A percentile compares a stretch with the other conserved stretches of the same genome.
phyloP scores from a whole-genome alignment of 2,797 vertebrate genomes.

The Periophthalmus magnuspinnatus region DNA sequence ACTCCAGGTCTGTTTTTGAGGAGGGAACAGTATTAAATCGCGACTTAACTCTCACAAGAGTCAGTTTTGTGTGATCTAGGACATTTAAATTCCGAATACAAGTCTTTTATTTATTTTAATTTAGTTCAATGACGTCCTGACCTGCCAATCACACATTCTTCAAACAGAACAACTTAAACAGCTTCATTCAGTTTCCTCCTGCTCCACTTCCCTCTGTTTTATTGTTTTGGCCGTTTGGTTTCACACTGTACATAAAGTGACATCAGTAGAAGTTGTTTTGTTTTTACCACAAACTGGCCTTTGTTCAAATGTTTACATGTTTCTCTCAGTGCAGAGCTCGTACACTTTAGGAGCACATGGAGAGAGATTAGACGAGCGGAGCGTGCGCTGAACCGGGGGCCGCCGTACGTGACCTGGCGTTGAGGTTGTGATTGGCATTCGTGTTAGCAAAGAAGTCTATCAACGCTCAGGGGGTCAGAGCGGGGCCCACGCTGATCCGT shows the following conservation, averaged over 20 bases:
- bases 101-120: too few relatives aligned
- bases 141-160: not conserved
- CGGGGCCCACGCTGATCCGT: constrained; percentile 39
- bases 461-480: constrained; percentile 36
- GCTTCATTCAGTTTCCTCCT: not conserved
- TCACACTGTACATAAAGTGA: constrained; percentile 9
- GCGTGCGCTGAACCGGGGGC: constrained; percentile 17
- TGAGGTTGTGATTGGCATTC: constrained; percentile 51
- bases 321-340: constrained; percentile 1
- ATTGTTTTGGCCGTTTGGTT: not conserved
- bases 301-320: constrained; percentile 16
- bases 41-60: too few relatives aligned
- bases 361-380: not conserved
- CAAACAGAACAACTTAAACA: not conserved
- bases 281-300: constrained; percentile 8
- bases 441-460: constrained; percentile 58
- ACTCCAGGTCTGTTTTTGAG: too few relatives aligned
- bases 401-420: constrained; percentile 26
- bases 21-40: too few relatives aligned
- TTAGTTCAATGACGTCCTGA: not conserved
- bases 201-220: not conserved
- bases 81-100: too few relatives aligned
- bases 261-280: constrained; percentile 15
- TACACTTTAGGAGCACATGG: not conserved
- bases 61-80: too few relatives aligned